A percentile compares a stretch with the other conserved stretches of the same genome.
phyloP scores from a whole-genome alignment of 2,888 invertebrate genomes.

The Drosophila borborema region DNA sequence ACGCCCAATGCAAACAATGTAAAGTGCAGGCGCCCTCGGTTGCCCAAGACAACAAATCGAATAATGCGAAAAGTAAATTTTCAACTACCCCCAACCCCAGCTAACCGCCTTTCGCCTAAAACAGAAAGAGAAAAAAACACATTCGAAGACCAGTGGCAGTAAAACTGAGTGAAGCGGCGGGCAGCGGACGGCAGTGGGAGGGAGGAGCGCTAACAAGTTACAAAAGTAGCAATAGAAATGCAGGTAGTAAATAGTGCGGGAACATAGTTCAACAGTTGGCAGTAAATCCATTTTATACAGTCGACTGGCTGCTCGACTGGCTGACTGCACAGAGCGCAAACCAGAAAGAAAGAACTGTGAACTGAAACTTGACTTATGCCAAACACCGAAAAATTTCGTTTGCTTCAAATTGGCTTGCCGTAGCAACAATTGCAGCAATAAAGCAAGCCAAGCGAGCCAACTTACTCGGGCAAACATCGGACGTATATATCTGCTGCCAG shows the following conservation, averaged over 20 bases:
- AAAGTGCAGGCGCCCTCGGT: conserved; percentile 69
- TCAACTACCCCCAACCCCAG: conserved; percentile 55
- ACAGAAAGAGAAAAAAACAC: conserved; percentile 7
- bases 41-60: conserved; percentile 79
- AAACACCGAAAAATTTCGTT: conserved; percentile 76
- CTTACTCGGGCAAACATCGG: conserved; percentile 29
- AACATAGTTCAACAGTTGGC: conserved; percentile 76
- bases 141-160: conserved; percentile 48
- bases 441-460: conserved; percentile 62
- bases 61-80: conserved; percentile 81
- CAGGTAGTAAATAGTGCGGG: conserved; percentile 76
- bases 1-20: conserved; percentile 66
- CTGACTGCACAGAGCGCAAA: conserved; percentile 58
- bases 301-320: conserved; percentile 69
- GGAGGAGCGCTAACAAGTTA: conserved; percentile 72
- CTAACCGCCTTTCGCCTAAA: background rate
- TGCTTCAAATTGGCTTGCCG: conserved; percentile 63
- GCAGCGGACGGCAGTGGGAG: conserved; percentile 20
- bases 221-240: conserved; percentile 82
- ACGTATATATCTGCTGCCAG: conserved; percentile 55
- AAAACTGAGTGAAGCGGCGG: conserved; percentile 42
- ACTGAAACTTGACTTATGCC: conserved; percentile 76
- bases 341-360: conserved; percentile 24
- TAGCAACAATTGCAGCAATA: conserved; percentile 65
- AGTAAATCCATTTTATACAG: conserved; percentile 82